Evolutionary conservation across 2,888 invertebrate genomes (phyloP), one percentile per base, ranked within the genome.

Genomic region (Heliconius ismenius): DNA sequence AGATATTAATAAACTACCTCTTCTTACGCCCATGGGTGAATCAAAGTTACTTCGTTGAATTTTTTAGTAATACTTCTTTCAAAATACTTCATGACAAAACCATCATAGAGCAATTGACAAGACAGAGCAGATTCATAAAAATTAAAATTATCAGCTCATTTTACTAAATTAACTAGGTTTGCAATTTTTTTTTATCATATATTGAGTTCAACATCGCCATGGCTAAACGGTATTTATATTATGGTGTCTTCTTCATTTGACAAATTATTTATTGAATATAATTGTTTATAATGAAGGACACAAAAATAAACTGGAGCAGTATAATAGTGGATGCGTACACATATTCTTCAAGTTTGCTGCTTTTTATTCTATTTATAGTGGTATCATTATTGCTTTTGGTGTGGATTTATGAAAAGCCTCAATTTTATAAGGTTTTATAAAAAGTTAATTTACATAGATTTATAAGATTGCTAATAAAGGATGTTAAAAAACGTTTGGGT

Each of bases 361-460:
- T 92, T 74, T 86, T 90, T 79, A 83, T 87, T 11, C 77, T 92
- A 74, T 82, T 86, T 21, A 76, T 91, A 60, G 82, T 88, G 43
- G 81, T 90, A 60, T 81, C 84, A 3, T 89, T 90, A 15, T 80
- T 90, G 79, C 70, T 91, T 62, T 83, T 87, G 72, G 78, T 90
- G 62, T 91, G 90, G 90, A 83, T 90, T 74, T 90, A 87, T 73
- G 92, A 92, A 83, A 91, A 88, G 80, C 89, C 90, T 32, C 82
- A 83, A 81, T 83, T 91, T 82, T 89, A 90, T 81, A 91, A 91
- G 89, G 91, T 91, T 73, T 60, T 67, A 24, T 60, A 28, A 39
- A 64, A 18, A 18, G 26, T n/a, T 13, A 43, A 13, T 68, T 68
- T 49, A 11, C 15, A 3, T 63, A n/a, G 2, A 28, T 39, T 39